Percentiles rank a stretch among this genome's conserved stretches.
Evolutionary conservation across 2,888 invertebrate genomes (phyloP).

Genomic region (Seira sanloemensis): DNA sequence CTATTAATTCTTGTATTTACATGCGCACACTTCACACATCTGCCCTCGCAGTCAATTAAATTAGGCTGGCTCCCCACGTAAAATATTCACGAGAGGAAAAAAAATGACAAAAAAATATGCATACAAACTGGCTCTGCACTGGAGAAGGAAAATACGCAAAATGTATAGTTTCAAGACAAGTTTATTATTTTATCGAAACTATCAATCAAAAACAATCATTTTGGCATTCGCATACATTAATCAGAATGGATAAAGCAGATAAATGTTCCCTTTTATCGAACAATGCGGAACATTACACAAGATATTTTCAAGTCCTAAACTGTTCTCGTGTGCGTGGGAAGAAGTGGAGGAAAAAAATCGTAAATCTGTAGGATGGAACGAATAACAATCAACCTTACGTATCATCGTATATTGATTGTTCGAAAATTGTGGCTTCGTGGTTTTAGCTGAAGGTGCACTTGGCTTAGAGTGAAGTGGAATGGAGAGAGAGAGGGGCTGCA

Average conservation of each 20-base stretch:
- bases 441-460: background rate
- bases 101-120: background rate
- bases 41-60: slow-evolving; percentile 35
- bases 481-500: background rate
- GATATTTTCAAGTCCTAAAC: slow-evolving; percentile 24
- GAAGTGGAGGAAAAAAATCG: slow-evolving; percentile 10
- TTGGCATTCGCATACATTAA: slow-evolving; percentile 43
- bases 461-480: background rate
- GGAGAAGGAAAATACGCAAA: slow-evolving; percentile 26
- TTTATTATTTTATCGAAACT: slow-evolving; percentile 36
- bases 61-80: slow-evolving; percentile 35
- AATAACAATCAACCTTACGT: slow-evolving; percentile 16
- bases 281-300: slow-evolving; percentile 53
- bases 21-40: background rate
- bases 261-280: slow-evolving; percentile 19
- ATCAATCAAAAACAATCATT: slow-evolving; percentile 51
- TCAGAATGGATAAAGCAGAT: slow-evolving; percentile 36
- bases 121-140: slow-evolving; percentile 9
- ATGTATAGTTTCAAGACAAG: slow-evolving; percentile 15
- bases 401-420: slow-evolving; percentile 11
- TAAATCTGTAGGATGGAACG: slow-evolving; percentile 45
- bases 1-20: background rate
- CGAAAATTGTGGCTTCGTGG: background rate
- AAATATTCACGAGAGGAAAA: slow-evolving; percentile 14
- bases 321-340: slow-evolving; percentile 40